Evolutionary conservation across 2,113 vertebrate species (phyloP).

Genomic region (Ia io): DNA sequence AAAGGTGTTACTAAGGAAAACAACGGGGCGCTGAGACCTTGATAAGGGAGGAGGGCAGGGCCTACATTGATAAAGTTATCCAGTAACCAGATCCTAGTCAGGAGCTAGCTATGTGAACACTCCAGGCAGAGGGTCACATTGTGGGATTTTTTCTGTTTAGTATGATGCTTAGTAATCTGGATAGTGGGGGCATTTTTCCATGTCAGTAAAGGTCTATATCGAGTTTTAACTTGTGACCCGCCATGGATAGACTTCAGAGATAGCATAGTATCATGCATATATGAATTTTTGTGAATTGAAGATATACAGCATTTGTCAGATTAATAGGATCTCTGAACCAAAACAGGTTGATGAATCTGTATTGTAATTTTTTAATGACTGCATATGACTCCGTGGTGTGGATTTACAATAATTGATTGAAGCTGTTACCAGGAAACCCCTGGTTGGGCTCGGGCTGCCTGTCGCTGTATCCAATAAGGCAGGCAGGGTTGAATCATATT

Average conservation of each 20-base stretch:
- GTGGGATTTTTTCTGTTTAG: background rate
- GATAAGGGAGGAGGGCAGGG: background rate
- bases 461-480: too few relatives aligned
- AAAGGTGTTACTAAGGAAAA: background rate
- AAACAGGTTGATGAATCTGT: background rate
- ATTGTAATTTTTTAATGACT: background rate
- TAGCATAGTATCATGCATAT: background rate
- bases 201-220: background rate
- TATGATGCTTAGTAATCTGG: background rate
- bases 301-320: background rate
- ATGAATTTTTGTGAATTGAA: background rate
- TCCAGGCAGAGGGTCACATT: background rate
- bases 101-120: background rate
- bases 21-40: background rate
- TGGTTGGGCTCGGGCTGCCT: too few relatives aligned
- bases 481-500: too few relatives aligned
- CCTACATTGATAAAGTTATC: background rate
- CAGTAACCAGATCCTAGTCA: background rate
- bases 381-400: background rate
- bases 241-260: background rate
- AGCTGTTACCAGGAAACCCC: background rate
- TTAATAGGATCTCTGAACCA: background rate
- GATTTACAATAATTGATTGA: background rate
- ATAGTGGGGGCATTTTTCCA: background rate
- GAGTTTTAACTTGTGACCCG: background rate